Evolutionary conservation across 2,888 invertebrate species (phyloP).

Genomic region (Argyresthia goedartella): DNA sequence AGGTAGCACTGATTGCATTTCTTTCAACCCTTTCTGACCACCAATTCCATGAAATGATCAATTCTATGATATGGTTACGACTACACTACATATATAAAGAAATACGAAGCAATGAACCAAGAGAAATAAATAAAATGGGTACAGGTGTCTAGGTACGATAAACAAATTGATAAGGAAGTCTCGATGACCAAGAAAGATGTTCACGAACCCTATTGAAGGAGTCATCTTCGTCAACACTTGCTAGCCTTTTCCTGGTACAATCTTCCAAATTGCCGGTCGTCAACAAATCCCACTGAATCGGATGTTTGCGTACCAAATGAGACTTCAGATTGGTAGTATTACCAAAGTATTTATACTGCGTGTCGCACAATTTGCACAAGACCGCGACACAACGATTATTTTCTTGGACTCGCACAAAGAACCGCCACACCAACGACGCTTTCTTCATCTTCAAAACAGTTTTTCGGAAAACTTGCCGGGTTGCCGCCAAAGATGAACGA

Average conservation of each 20-base stretch:
- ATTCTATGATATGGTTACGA: too few species aligned
- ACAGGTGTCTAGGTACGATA: too few species aligned
- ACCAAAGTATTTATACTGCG: slow-evolving; percentile 58
- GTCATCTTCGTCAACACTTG: slow-evolving; percentile 5
- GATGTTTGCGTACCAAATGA: slow-evolving; percentile 56
- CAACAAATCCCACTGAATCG: slow-evolving; percentile 57
- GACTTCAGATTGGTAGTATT: slow-evolving; percentile 58
- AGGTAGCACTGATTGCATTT: too few species aligned
- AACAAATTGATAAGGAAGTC: too few species aligned
- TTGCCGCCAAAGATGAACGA: slow-evolving; percentile 34
- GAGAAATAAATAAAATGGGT: too few species aligned
- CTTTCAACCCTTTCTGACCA: too few species aligned
- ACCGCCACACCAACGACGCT: slow-evolving; percentile 50
- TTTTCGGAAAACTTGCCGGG: slow-evolving; percentile 19
- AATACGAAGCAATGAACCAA: too few species aligned
- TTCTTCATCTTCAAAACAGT: background rate
- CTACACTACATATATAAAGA: too few species aligned
- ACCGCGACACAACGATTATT: slow-evolving; percentile 47
- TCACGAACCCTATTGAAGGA: too few species aligned
- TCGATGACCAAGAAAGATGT: too few species aligned
- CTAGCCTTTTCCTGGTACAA: slow-evolving; percentile 21
- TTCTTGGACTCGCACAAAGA: slow-evolving; percentile 51
- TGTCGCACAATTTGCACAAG: slow-evolving; percentile 60
- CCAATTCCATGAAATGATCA: too few species aligned
- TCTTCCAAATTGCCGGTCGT: slow-evolving; percentile 46